Evolutionary conservation across 1,140 invertebrate species (phyloP).

Genomic region (Aphelenchoides avenae): DNA sequence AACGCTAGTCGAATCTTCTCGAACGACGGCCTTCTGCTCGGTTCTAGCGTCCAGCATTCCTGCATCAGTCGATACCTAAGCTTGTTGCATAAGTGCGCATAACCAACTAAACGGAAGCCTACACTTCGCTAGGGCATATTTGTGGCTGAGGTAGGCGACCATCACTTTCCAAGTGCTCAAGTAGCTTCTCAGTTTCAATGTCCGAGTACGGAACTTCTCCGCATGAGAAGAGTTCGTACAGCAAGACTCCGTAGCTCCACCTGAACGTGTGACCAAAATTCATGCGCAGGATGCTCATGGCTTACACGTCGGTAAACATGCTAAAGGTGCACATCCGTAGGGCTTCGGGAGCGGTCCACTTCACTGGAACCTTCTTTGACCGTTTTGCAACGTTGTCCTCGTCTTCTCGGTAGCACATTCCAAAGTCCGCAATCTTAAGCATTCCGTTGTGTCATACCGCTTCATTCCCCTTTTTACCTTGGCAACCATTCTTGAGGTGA

Average conservation of each 20-base stretch:
- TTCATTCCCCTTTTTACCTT: slow-evolving; percentile 68
- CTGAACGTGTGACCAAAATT: slow-evolving; percentile 5
- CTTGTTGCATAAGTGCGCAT: too few species aligned
- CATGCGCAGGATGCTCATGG: not conserved
- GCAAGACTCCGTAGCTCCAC: slow-evolving; percentile 43
- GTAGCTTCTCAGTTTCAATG: slow-evolving; percentile 23
- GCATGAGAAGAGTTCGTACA: slow-evolving; percentile 46
- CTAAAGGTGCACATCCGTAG: slow-evolving; percentile 64
- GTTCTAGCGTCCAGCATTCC: too few species aligned
- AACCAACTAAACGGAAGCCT: too few species aligned
- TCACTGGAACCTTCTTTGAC: slow-evolving; percentile 74
- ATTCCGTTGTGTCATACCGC: too few species aligned
- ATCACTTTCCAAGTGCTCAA: slow-evolving; percentile 29
- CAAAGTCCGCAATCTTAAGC: slow-evolving; percentile 83
- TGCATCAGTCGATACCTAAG: too few species aligned
- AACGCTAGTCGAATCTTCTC: too few species aligned
- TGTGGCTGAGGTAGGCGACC: slow-evolving; percentile 37
- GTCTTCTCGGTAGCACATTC: slow-evolving; percentile 82
- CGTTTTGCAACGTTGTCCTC: slow-evolving; percentile 94
- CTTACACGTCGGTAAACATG: slow-evolving; percentile 41
- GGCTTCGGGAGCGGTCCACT: slow-evolving; percentile 98
- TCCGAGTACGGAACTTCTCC: slow-evolving; percentile 44
- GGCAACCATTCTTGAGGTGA: slow-evolving; percentile 70
- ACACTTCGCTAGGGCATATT: too few species aligned
- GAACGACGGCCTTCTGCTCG: too few species aligned